These are phyloP conservation scores for Bellardia pandia DNA, from an alignment of 2,888 invertebrate species.

Conservation along the genomic window DNA sequence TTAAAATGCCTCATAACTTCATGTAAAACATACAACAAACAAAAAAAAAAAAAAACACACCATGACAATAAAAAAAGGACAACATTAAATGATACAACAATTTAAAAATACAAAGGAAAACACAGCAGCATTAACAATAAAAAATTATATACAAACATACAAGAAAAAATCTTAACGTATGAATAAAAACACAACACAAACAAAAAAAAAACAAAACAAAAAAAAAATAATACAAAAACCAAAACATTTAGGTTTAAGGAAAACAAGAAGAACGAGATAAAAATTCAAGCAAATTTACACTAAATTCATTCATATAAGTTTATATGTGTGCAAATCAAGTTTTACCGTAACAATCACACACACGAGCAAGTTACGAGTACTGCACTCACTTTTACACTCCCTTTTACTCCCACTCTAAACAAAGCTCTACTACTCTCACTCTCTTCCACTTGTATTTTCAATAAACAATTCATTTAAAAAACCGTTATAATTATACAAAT, in stretches of 20 bases:
- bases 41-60: too few species aligned
- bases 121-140: not conserved
- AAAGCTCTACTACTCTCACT: not conserved
- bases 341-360: slow-evolving; percentile 8
- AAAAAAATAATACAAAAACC: not conserved
- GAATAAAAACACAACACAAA: not conserved
- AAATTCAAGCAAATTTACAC: not conserved
- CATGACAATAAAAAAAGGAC: not conserved
- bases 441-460: not conserved
- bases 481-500: slow-evolving; percentile 58
- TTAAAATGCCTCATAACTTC: not conserved
- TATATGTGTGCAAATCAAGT: slow-evolving; percentile 5
- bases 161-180: slow-evolving; percentile 4
- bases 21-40: not conserved
- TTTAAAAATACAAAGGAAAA: slow-evolving; percentile 4
- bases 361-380: not conserved
- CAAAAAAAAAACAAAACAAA: not conserved
- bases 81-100: slow-evolving; percentile 21
- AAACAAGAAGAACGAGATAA: not conserved
- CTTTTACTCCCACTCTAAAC: not conserved
- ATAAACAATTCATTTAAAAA: slow-evolving; percentile 69
- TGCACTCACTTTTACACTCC: not conserved
- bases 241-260: not conserved
- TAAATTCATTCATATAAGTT: not conserved
- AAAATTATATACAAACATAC: not conserved